Percentiles rank a stretch among this genome's conserved stretches.
phyloP scores from a whole-genome alignment of 1,140 invertebrate genomes.

The Trialeurodes vaporariorum region DNA sequence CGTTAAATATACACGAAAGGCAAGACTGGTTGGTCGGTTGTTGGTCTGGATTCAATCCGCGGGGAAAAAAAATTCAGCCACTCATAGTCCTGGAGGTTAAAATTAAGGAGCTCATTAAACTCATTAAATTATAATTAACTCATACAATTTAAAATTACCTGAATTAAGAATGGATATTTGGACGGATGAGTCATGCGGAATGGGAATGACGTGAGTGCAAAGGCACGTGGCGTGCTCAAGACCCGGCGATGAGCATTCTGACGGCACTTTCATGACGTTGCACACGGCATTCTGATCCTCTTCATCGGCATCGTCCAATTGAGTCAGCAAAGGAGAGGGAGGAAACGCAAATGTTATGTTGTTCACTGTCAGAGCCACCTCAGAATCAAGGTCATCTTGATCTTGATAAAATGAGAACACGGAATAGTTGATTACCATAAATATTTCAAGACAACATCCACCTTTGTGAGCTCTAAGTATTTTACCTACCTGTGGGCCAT shows the following conservation, averaged over 20 bases:
- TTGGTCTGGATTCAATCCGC: too few relatives aligned
- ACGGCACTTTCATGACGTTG: constrained; percentile 31
- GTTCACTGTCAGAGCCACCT: constrained; percentile 37
- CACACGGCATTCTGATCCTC: constrained; percentile 35
- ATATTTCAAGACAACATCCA: too few relatives aligned
- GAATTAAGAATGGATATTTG: constrained; percentile 55
- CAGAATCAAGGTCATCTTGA: background rate
- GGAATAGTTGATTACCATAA: too few relatives aligned
- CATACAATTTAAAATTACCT: too few relatives aligned
- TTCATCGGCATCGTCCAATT: constrained; percentile 39
- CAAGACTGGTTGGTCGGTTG: too few relatives aligned
- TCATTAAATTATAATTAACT: too few relatives aligned
- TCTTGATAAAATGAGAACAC: constrained; percentile 35
- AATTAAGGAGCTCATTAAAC: too few relatives aligned
- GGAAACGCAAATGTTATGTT: constrained; percentile 56
- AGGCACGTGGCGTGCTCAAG: constrained; percentile 38
- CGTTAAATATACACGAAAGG: too few relatives aligned
- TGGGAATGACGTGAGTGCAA: constrained; percentile 50
- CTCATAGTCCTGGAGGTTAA: too few relatives aligned
- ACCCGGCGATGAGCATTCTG: constrained; percentile 28
- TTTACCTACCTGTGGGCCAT: too few relatives aligned
- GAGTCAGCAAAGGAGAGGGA: constrained; percentile 52
- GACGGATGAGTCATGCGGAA: constrained; percentile 46
- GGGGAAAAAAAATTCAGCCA: too few relatives aligned
- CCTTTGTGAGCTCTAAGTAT: too few relatives aligned